A percentile compares a stretch with the other conserved stretches of the same genome.
Conservation (phyloP, 2,797 vertebrate species). For the Bryconaethiops microstoma region DNA sequence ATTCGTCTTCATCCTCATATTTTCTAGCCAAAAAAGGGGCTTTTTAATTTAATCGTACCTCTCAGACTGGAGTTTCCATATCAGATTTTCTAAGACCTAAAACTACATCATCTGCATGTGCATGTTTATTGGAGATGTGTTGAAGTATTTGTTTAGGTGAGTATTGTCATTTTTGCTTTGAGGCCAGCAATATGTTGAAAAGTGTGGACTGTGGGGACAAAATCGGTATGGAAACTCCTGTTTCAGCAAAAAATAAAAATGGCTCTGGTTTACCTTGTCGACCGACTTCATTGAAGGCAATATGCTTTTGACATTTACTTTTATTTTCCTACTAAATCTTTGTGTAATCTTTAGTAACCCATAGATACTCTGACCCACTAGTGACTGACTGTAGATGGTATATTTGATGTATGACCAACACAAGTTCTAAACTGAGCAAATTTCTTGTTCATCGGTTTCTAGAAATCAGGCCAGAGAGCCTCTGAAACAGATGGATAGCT, state of each 20-base stretch:
- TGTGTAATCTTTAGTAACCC: slow-evolving; percentile 41
- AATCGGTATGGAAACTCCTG: slow-evolving; percentile 14
- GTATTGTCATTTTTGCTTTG: slow-evolving; percentile 36
- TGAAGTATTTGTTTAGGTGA: slow-evolving; percentile 37
- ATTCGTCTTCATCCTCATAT: not conserved
- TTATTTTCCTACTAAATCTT: slow-evolving; percentile 53
- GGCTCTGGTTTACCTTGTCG: slow-evolving; percentile 11
- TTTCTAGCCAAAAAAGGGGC: not conserved
- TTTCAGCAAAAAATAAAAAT: slow-evolving; percentile 20
- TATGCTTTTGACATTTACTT: slow-evolving; percentile 63
- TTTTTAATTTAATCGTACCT: not conserved
- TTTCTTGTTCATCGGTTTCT: slow-evolving; percentile 22
- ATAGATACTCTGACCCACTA: slow-evolving; percentile 45
- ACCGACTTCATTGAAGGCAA: slow-evolving; percentile 56
- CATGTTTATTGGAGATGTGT: slow-evolving; percentile 47
- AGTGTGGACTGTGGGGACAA: not conserved
- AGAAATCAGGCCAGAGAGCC: slow-evolving; percentile 2
- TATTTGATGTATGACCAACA: slow-evolving; percentile 20
- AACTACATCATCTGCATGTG: slow-evolving; percentile 43
- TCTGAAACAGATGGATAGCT: slow-evolving; percentile 1
- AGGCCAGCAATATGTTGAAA: slow-evolving; percentile 13
- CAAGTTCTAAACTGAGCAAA: slow-evolving; percentile 32
- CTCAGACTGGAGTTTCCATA: slow-evolving; percentile 16
- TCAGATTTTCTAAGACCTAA: not conserved
- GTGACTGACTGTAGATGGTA: slow-evolving; percentile 32